Evolutionary conservation across 2,797 vertebrate species (phyloP).

Genomic region (Pangasius larnaudii): DNA sequence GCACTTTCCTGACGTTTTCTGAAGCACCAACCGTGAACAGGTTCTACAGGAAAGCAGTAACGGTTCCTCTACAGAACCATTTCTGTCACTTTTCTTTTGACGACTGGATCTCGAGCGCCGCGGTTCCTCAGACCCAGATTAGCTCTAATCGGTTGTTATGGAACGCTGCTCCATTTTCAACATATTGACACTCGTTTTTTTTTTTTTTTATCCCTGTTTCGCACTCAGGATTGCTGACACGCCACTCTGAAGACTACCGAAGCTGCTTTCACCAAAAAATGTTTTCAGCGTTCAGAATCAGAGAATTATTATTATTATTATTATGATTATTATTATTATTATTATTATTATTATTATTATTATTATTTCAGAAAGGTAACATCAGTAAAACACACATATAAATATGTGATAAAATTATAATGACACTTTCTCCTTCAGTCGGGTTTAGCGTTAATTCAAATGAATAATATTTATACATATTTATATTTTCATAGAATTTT

Average conservation of each 20-base stretch:
- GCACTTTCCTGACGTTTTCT: background rate
- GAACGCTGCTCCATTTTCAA: constrained; percentile 39
- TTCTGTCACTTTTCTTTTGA: background rate
- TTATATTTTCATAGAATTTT: too few species aligned
- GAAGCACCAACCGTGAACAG: background rate
- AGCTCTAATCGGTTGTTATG: constrained; percentile 47
- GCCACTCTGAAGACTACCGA: background rate
- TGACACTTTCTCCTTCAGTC: background rate
- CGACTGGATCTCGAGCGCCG: background rate
- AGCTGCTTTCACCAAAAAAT: background rate
- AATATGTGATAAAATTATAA: background rate
- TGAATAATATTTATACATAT: background rate
- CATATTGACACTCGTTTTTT: background rate
- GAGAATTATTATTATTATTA: background rate
- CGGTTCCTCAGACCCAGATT: constrained; percentile 44
- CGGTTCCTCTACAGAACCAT: background rate
- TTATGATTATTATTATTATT: background rate
- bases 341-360: background rate
- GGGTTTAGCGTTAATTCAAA: background rate
- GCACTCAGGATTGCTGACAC: constrained; percentile 23
- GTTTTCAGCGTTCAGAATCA: background rate
- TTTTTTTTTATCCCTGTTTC: background rate
- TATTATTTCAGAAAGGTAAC: background rate
- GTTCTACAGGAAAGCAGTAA: background rate
- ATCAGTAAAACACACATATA: too few species aligned